Percentiles rank a stretch among this genome's conserved stretches.
These are phyloP conservation scores for Clusia tigrina DNA, from an alignment of 2,888 invertebrate genomes.

Conservation along the genomic window DNA sequence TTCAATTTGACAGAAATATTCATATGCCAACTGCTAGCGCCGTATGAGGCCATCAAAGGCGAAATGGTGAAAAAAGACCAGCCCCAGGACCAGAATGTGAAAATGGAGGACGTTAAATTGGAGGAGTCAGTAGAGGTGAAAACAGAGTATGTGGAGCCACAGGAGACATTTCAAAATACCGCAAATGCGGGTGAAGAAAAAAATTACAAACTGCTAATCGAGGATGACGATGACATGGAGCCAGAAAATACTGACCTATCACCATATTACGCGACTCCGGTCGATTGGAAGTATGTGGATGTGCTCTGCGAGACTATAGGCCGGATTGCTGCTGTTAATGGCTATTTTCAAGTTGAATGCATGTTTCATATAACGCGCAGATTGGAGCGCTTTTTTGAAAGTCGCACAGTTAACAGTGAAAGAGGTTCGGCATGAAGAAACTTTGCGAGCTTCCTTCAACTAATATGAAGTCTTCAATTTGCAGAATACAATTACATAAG, in stretches of 20 bases:
- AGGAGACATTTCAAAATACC: constrained; percentile 15
- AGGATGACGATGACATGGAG: constrained; percentile 47
- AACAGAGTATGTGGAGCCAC: constrained; percentile 27
- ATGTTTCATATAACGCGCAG: constrained; percentile 54
- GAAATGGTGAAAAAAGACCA: constrained; percentile 24
- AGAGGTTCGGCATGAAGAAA: constrained; percentile 43
- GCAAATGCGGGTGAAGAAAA: constrained; percentile 41
- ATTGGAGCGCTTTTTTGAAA: constrained; percentile 55
- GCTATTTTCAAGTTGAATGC: constrained; percentile 60
- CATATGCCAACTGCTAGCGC: constrained; percentile 59
- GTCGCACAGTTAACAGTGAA: constrained; percentile 46
- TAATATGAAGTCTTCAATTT: not conserved
- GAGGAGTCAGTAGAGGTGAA: constrained; percentile 30
- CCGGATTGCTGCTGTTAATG: constrained; percentile 52
- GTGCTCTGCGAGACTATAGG: constrained; percentile 60
- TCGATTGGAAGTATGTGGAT: constrained; percentile 49
- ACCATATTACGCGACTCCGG: constrained; percentile 54
- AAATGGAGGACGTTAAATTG: constrained; percentile 45
- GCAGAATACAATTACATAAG: constrained; percentile 60
- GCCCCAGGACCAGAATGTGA: constrained; percentile 22
- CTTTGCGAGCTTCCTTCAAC: constrained; percentile 3
- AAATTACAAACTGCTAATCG: constrained; percentile 51
- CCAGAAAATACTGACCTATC: constrained; percentile 39
- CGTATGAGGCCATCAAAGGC: constrained; percentile 56
- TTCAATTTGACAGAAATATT: constrained; percentile 61